Evolutionary conservation across 2,888 invertebrate genomes (phyloP).

Genomic region (Griposia aprilina): DNA sequence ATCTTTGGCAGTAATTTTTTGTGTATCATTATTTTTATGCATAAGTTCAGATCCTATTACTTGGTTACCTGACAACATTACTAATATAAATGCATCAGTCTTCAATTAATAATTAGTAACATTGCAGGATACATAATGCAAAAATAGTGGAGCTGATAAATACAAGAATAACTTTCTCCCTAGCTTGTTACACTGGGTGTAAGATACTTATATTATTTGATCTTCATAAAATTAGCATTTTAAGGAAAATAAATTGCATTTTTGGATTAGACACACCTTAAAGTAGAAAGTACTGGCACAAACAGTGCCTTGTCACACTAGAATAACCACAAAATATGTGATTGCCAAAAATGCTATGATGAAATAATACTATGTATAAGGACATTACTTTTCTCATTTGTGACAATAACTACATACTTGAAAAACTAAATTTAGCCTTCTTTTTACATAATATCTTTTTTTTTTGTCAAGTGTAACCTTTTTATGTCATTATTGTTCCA

Average conservation of each 20-base stretch:
- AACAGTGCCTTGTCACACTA: constrained; percentile 62
- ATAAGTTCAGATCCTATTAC: constrained; percentile 43
- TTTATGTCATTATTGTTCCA: constrained; percentile 56
- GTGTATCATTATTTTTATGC: constrained; percentile 13
- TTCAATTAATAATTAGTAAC: constrained; percentile 71
- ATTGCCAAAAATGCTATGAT: constrained; percentile 62
- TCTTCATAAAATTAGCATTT: constrained; percentile 54
- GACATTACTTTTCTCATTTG: constrained; percentile 60
- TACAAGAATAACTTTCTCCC: constrained; percentile 65
- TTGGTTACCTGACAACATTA: constrained; percentile 47
- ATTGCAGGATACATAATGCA: constrained; percentile 58
- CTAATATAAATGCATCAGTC: constrained; percentile 85
- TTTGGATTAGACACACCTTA: constrained; percentile 64
- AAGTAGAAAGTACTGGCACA: constrained; percentile 50
- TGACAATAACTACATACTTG: constrained; percentile 52
- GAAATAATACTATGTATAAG: constrained; percentile 66
- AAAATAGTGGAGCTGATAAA: constrained; percentile 59
- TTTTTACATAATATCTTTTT: constrained; percentile 23
- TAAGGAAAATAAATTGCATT: constrained; percentile 63
- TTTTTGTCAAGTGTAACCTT: background rate
- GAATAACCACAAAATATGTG: constrained; percentile 62
- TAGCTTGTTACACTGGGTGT: constrained; percentile 69
- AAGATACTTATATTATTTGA: constrained; percentile 51
- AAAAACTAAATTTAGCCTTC: background rate
- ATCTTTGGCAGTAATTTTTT: constrained; percentile 62